Evolutionary conservation across 2,888 invertebrate species (phyloP).

Genomic region (Caenorhabditis sp.): DNA sequence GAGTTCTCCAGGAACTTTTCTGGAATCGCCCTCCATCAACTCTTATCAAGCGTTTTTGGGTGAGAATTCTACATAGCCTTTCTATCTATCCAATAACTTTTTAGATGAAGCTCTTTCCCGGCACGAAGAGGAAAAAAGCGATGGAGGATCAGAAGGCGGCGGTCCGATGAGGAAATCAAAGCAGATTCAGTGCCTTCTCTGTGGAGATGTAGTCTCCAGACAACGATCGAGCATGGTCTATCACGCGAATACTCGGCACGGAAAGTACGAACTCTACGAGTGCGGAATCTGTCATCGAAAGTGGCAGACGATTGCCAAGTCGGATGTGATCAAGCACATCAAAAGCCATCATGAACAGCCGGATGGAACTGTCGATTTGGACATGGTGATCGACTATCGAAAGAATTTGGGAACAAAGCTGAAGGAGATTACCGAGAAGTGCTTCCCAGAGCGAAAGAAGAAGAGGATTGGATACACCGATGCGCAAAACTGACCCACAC

Average conservation of each 20-base stretch:
- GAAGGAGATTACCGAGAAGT: constrained; percentile 40
- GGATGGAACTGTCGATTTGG: constrained; percentile 21
- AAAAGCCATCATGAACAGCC: constrained; percentile 51
- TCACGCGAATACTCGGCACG: constrained; percentile 65
- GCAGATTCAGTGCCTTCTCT: constrained; percentile 55
- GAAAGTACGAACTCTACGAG: constrained; percentile 60
- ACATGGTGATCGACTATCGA: constrained; percentile 60
- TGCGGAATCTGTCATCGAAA: constrained; percentile 61
- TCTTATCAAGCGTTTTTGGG: constrained; percentile 32
- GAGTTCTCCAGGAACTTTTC: not conserved
- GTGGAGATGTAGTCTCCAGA: constrained; percentile 55
- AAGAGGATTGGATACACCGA: constrained; percentile 43
- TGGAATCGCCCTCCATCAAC: constrained; percentile 5
- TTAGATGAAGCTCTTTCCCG: constrained; percentile 22
- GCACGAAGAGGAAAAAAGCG: constrained; percentile 20
- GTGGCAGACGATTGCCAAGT: constrained; percentile 69
- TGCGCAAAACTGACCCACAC: not conserved
- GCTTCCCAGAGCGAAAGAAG: constrained; percentile 54
- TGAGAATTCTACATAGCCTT: not conserved
- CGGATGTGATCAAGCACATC: constrained; percentile 66
- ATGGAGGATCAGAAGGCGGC: constrained; percentile 4
- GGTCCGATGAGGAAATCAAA: constrained; percentile 17
- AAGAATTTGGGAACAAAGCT: constrained; percentile 47
- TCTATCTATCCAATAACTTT: not conserved
- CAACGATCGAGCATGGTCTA: constrained; percentile 63